Percentiles rank a stretch among this genome's conserved stretches.
Evolutionary conservation across 2,113 vertebrate species (phyloP).

Genomic region (Rana temporaria): DNA sequence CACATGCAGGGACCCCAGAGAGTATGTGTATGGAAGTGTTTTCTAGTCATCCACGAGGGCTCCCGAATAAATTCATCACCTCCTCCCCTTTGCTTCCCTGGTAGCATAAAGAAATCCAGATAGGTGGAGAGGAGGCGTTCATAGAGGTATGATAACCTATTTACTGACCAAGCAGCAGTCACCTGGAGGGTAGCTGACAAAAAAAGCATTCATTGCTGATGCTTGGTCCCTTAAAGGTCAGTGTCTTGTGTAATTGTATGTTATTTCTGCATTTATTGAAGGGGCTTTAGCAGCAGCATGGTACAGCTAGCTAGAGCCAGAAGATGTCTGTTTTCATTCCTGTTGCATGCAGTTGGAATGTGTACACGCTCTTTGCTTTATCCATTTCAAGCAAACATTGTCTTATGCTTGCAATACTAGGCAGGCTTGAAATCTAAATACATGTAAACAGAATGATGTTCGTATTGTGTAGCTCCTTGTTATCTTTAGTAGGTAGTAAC

Average conservation of each 20-base stretch:
- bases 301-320: too few species aligned
- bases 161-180: conserved; percentile 12
- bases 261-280: neutral
- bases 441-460: too few species aligned
- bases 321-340: neutral
- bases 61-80: conserved; percentile 15
- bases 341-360: too few species aligned
- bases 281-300: too few species aligned
- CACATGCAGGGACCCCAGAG: conserved; percentile 10
- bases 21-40: neutral
- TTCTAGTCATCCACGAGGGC: conserved; percentile 3
- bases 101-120: conserved; percentile 40
- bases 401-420: too few species aligned
- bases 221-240: conserved; percentile 9
- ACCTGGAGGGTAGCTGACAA: conserved; percentile 11
- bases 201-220: conserved; percentile 15
- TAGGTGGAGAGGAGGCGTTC: conserved; percentile 42
- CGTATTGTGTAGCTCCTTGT: too few species aligned
- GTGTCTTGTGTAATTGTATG: neutral
- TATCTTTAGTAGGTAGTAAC: too few species aligned
- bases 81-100: conserved; percentile 35
- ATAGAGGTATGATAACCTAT: conserved; percentile 52
- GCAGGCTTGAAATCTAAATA: too few species aligned
- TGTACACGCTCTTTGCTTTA: too few species aligned
- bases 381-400: too few species aligned